Conservation (phyloP, 1,140 invertebrate species). For the Muscidifurax raptorellus region DNA sequence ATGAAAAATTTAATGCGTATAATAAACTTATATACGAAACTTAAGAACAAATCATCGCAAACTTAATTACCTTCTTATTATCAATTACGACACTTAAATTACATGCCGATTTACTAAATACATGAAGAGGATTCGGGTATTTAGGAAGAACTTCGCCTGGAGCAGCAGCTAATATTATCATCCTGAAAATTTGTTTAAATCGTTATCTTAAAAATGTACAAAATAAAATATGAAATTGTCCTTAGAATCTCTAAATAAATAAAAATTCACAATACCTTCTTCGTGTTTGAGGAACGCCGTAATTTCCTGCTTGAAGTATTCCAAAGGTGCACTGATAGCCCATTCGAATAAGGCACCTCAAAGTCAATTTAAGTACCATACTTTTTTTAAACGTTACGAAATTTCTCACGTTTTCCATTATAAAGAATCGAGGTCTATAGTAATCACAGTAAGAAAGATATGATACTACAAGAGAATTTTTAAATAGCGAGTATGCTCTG, state of each 20-base stretch:
- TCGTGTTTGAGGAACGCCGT: conserved; percentile 90
- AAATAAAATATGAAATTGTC: conserved; percentile 26
- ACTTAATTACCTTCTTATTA: conserved; percentile 77
- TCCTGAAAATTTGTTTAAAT: conserved; percentile 72
- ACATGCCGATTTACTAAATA: conserved; percentile 85
- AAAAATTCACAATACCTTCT: conserved; percentile 75
- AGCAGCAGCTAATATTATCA: conserved; percentile 89
- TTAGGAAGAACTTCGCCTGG: conserved; percentile 87
- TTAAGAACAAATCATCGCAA: background rate
- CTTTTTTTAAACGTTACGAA: conserved; percentile 88
- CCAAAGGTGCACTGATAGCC: conserved; percentile 94
- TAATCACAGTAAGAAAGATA: conserved; percentile 92
- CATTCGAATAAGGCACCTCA: conserved; percentile 87
- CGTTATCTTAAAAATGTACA: conserved; percentile 2
- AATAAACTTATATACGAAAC: background rate
- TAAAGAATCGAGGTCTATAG: conserved; percentile 89
- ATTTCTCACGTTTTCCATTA: conserved; percentile 92
- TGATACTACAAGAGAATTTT: conserved; percentile 91
- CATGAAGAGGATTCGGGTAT: conserved; percentile 88
- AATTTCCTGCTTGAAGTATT: conserved; percentile 90
- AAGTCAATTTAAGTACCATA: conserved; percentile 88
- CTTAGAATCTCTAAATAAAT: background rate
- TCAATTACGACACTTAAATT: conserved; percentile 85
- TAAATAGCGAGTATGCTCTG: conserved; percentile 91
- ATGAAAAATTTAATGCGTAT: conserved; percentile 44